Base-by-base conservation (phyloP, 2,797 vertebrate species). In the Hypotaenidia okinawae region DNA sequence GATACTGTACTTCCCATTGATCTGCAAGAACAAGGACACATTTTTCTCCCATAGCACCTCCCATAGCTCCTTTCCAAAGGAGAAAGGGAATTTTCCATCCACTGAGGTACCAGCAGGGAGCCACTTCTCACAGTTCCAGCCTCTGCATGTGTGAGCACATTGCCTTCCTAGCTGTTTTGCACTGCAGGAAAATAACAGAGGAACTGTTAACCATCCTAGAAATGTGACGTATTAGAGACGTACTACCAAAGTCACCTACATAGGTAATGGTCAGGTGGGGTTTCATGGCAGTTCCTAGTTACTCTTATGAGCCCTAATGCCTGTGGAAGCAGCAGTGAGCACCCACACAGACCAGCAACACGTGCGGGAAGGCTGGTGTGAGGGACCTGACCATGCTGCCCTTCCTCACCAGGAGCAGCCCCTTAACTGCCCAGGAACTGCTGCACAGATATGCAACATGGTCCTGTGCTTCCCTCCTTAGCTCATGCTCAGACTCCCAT, bases 131-230 rank as follows among this genome's bases (percentile, higher is more conserved):
- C 16, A 39, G 19, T 69, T 88, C 61, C 51, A 68, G 66, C 0
- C 0, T 22, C 21, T 73, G 21, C 9, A 24, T 13, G 0, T n/a
- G 57, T 41, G n/a, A 0, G 5, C n/a, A 4, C 43, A 25, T 28
- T 25, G n/a, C 37, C n/a, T 77, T 62, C 27, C 23, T 13, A 27
- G 33, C 62, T 43, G 13, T 41, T 76, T 73, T 62, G 15, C 6
- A 30, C n/a, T 72, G 23, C 11, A 54, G 27, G 28, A 73, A 28
- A 67, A 35, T 11, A 76, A 33, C 11, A 78, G 33, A 74, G 37
- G 33, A 8, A 30, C 8, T 6, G 5, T 69, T 41, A 91, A 75
- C 12, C 18, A 10, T 43, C 28, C 28, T 27, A 47, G 52, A 70
- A 73, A 59, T 0, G 0, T 43, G 63, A 21, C 17, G 2, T 39